Conservation (phyloP, 2,888 invertebrate genomes). For the Pediacus dermestoides region DNA sequence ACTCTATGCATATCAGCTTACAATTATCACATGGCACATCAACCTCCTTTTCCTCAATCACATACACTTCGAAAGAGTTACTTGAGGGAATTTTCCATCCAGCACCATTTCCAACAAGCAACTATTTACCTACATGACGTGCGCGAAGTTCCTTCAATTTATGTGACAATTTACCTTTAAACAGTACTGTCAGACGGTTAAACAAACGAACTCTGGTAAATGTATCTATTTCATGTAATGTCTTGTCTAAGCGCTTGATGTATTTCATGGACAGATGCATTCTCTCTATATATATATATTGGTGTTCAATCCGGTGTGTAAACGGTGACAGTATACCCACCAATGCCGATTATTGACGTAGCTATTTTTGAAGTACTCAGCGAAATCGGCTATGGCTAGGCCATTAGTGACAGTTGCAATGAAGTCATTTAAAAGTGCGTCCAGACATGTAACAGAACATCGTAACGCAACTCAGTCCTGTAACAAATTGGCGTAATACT, state of each 20-base stretch:
- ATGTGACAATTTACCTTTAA: slow-evolving; percentile 22
- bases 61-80: too few relatives aligned
- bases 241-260: slow-evolving; percentile 22
- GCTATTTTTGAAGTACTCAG: slow-evolving; percentile 19
- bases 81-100: too few relatives aligned
- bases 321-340: slow-evolving; percentile 16
- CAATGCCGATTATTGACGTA: slow-evolving; percentile 12
- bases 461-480: too few relatives aligned
- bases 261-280: slow-evolving; percentile 25
- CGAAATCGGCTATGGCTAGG: slow-evolving; percentile 16
- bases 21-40: too few relatives aligned
- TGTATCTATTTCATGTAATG: slow-evolving; percentile 19
- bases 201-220: slow-evolving; percentile 24
- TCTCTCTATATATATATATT: slow-evolving; percentile 20
- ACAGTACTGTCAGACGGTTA: slow-evolving; percentile 15
- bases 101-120: too few relatives aligned
- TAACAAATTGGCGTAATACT: too few relatives aligned
- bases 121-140: too few relatives aligned
- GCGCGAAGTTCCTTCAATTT: slow-evolving; percentile 15
- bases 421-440: slow-evolving; percentile 18
- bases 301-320: slow-evolving; percentile 13
- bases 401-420: slow-evolving; percentile 8
- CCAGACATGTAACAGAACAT: too few relatives aligned
- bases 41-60: too few relatives aligned
- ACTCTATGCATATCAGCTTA: too few relatives aligned